A percentile compares a stretch with the other conserved stretches of the same genome.
Conservation (phyloP, 2,888 invertebrate species). For the Anthophora plumipes region DNA sequence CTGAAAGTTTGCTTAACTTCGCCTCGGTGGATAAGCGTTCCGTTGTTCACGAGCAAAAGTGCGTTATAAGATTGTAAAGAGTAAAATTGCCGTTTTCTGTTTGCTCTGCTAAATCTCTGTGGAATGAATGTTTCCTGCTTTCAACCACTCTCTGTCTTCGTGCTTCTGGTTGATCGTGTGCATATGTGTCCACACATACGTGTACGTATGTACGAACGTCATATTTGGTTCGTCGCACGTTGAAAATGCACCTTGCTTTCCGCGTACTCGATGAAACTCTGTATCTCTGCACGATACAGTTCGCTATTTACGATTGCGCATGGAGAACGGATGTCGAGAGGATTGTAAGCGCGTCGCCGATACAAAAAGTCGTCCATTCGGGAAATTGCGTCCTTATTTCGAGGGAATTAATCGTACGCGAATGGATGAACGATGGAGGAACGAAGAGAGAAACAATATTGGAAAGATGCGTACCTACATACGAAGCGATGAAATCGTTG, state of each 20-base stretch:
- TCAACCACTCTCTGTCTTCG: not conserved
- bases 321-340: constrained; percentile 16
- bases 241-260: constrained; percentile 20
- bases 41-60: not conserved
- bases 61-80: not conserved
- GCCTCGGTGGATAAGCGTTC: not conserved
- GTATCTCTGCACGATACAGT: constrained; percentile 12
- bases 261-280: constrained; percentile 47
- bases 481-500: too few species aligned
- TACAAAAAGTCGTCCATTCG: constrained; percentile 7
- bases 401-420: not conserved
- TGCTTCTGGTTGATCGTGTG: not conserved
- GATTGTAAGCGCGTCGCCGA: constrained; percentile 5
- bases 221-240: not conserved
- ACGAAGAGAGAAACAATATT: not conserved
- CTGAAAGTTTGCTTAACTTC: constrained; percentile 10
- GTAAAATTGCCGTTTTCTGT: constrained; percentile 1
- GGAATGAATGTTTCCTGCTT: not conserved
- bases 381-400: constrained; percentile 21
- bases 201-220: not conserved
- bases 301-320: constrained; percentile 7
- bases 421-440: not conserved
- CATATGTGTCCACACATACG: not conserved
- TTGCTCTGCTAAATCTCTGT: not conserved
- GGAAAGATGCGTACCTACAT: too few species aligned